Conservation (phyloP, 1,140 invertebrate genomes). For the Thaumetopoea pityocampa region DNA sequence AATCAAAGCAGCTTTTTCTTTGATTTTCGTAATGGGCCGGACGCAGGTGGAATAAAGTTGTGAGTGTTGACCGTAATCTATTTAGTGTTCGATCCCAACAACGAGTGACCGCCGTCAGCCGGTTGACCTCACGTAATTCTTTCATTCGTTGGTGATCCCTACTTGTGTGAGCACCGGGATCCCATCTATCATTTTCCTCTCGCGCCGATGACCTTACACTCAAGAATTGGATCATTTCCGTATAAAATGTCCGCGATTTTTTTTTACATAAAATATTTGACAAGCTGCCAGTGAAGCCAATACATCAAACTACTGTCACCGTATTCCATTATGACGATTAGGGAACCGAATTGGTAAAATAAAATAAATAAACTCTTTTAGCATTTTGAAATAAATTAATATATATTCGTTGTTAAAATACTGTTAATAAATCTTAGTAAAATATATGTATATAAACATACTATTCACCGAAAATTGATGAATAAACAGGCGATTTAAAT, state of each 20-base stretch:
- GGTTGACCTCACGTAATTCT: conserved; percentile 48
- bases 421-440: too few relatives aligned
- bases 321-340: conserved; percentile 2
- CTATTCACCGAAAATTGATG: too few relatives aligned
- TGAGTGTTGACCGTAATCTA: conserved; percentile 49
- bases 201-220: conserved; percentile 36
- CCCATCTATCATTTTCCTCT: conserved; percentile 47
- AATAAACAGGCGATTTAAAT: too few relatives aligned
- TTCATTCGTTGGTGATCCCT: conserved; percentile 34
- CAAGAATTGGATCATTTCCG: conserved; percentile 27
- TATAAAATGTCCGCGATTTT: conserved; percentile 17
- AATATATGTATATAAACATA: too few relatives aligned
- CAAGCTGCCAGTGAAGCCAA: conserved; percentile 14
- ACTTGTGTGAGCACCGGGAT: conserved; percentile 42
- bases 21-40: conserved; percentile 36
- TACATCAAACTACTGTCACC: conserved; percentile 7
- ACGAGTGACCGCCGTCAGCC: conserved; percentile 38
- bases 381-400: too few relatives aligned
- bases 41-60: conserved; percentile 45
- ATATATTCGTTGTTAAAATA: too few relatives aligned
- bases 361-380: too few relatives aligned
- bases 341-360: conserved; percentile 3
- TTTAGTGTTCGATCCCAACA: conserved; percentile 35
- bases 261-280: conserved; percentile 12
- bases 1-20: conserved; percentile 45